Evolutionary conservation across 1,140 invertebrate species (phyloP).

Genomic region (Ceratoteleas bidentatus): DNA sequence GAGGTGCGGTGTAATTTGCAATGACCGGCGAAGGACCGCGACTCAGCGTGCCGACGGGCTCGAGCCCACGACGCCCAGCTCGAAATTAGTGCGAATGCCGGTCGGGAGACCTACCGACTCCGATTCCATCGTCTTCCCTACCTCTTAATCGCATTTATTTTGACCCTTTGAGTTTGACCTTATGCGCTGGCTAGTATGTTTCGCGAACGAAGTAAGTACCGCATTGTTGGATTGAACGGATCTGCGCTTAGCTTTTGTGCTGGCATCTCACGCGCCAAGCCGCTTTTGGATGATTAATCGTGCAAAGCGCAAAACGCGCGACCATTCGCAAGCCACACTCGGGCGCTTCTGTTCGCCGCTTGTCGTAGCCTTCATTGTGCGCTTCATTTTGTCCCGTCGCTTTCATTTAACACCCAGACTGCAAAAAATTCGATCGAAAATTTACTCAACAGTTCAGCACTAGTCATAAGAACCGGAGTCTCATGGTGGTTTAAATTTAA

Average conservation of each 20-base stretch:
- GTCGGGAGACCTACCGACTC: constrained; percentile 64
- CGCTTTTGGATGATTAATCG: constrained; percentile 53
- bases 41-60: constrained; percentile 36
- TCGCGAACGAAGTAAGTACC: constrained; percentile 63
- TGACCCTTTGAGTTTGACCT: constrained; percentile 48
- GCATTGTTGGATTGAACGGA: constrained; percentile 48
- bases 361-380: constrained; percentile 15
- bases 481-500: too few species aligned
- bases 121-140: constrained; percentile 73
- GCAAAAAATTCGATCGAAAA: too few species aligned
- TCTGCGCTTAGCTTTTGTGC: constrained; percentile 45
- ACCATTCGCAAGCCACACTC: constrained; percentile 1
- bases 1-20: constrained; percentile 38
- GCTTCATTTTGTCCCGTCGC: constrained; percentile 25
- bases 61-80: constrained; percentile 28
- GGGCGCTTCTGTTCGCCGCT: constrained; percentile 4
- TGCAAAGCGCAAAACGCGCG: constrained; percentile 13
- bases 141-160: constrained; percentile 69
- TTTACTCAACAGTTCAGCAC: too few species aligned
- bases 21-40: constrained; percentile 47
- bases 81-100: constrained; percentile 34
- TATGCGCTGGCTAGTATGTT: constrained; percentile 59
- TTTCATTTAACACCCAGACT: constrained; percentile 9
- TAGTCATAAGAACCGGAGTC: too few species aligned
- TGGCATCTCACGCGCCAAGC: constrained; percentile 27